Evolutionary conservation across 2,888 invertebrate species (phyloP).

Genomic region (Hydroisotoma schaefferi): DNA sequence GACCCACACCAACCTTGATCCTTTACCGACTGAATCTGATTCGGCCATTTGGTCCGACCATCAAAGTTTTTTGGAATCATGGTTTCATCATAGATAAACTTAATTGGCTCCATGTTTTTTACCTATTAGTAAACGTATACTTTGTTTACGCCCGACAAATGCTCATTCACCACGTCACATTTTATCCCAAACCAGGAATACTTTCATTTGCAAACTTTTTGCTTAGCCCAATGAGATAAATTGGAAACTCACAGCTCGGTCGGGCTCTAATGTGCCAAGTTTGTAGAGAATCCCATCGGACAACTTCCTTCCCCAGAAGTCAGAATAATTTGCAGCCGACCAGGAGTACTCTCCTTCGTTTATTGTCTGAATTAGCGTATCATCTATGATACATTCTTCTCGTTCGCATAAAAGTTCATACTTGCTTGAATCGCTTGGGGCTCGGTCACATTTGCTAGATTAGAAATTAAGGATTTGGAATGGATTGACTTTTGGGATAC

Average conservation of each 20-base stretch:
- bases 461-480: too few relatives aligned
- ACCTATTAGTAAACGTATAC: constrained; percentile 34
- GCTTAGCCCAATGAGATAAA: neutral
- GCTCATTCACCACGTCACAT: neutral
- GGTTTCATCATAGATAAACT: constrained; percentile 58
- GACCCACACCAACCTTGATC: constrained; percentile 73
- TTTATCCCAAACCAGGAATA: neutral
- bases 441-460: constrained; percentile 54
- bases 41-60: constrained; percentile 69
- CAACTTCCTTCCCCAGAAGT: constrained; percentile 79
- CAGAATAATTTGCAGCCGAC: constrained; percentile 74
- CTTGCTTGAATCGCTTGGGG: constrained; percentile 49
- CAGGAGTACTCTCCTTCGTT: constrained; percentile 64
- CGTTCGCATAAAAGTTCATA: constrained; percentile 65
- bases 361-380: constrained; percentile 65
- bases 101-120: constrained; percentile 49
- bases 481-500: too few relatives aligned
- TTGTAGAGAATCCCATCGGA: constrained; percentile 72
- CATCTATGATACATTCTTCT: constrained; percentile 71
- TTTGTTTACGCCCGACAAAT: neutral
- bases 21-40: constrained; percentile 63
- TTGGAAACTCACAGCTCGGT: constrained; percentile 54
- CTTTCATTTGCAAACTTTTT: constrained; percentile 4
- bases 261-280: constrained; percentile 65
- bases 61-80: constrained; percentile 71